Conservation (phyloP, 2,797 vertebrate genomes). For the Danionella dracula region DNA sequence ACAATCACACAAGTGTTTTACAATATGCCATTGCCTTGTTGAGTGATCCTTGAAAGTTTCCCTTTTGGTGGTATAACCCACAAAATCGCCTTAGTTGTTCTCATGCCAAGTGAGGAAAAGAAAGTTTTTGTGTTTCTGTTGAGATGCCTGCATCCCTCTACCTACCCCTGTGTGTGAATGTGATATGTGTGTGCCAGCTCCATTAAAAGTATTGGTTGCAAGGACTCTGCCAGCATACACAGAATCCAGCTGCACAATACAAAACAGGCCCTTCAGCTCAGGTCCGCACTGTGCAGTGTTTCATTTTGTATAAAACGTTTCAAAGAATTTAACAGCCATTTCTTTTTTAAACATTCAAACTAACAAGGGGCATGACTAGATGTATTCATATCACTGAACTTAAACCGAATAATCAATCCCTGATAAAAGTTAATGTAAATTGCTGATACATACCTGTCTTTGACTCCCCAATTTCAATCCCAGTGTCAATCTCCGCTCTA, state of each 20-base stretch:
- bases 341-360: background rate
- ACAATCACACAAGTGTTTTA: too few species aligned
- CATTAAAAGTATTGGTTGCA: slow-evolving; percentile 24
- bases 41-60: background rate
- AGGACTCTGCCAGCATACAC: slow-evolving; percentile 10
- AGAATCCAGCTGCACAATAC: slow-evolving; percentile 10
- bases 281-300: slow-evolving; percentile 16
- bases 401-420: background rate
- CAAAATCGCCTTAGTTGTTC: slow-evolving; percentile 7
- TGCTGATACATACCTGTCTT: slow-evolving; percentile 31
- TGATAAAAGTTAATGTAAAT: slow-evolving; percentile 17
- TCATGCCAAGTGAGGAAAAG: slow-evolving; percentile 17
- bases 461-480: slow-evolving; percentile 8
- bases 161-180: slow-evolving; percentile 15
- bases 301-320: slow-evolving; percentile 4
- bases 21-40: too few species aligned
- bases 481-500: slow-evolving; percentile 35
- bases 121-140: slow-evolving; percentile 9
- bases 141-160: slow-evolving; percentile 33
- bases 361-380: too few species aligned
- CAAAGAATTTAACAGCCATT: background rate
- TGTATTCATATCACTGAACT: background rate
- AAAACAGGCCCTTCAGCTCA: background rate
- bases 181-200: slow-evolving; percentile 17
- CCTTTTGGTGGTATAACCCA: background rate